These are phyloP conservation scores for Rhinoraja longicauda DNA, from an alignment of 2,797 vertebrate genomes.

Conservation along the genomic window DNA sequence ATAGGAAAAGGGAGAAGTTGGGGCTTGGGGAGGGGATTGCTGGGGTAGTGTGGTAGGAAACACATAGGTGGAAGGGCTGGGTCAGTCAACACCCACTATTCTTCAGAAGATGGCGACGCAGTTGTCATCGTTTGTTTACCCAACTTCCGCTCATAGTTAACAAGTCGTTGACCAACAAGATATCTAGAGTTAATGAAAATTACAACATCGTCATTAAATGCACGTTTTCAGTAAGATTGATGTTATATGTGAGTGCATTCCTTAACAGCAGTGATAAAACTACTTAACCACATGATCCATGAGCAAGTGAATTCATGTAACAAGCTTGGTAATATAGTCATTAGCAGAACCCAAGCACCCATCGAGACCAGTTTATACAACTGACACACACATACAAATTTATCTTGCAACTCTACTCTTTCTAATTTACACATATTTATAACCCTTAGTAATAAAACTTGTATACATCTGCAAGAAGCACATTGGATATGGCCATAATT, in stretches of 20 bases:
- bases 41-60: constrained; percentile 45
- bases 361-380: neutral
- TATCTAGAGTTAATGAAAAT: constrained; percentile 65
- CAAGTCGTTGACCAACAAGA: constrained; percentile 93
- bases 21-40: constrained; percentile 56
- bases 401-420: neutral
- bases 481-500: neutral
- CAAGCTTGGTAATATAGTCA: neutral
- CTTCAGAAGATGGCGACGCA: constrained; percentile 69
- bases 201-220: neutral
- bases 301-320: neutral
- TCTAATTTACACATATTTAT: neutral
- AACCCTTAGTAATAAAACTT: neutral
- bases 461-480: neutral
- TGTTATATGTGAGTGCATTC: neutral
- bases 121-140: constrained; percentile 68
- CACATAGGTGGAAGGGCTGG: constrained; percentile 44
- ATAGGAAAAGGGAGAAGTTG: constrained; percentile 39
- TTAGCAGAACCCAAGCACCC: neutral
- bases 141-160: constrained; percentile 92
- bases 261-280: neutral
- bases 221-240: neutral
- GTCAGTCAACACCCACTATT: constrained; percentile 63
- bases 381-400: neutral
- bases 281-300: neutral